phyloP scores from a whole-genome alignment of 2,797 vertebrate genomes.

The Chiloscyllium punctatum region DNA sequence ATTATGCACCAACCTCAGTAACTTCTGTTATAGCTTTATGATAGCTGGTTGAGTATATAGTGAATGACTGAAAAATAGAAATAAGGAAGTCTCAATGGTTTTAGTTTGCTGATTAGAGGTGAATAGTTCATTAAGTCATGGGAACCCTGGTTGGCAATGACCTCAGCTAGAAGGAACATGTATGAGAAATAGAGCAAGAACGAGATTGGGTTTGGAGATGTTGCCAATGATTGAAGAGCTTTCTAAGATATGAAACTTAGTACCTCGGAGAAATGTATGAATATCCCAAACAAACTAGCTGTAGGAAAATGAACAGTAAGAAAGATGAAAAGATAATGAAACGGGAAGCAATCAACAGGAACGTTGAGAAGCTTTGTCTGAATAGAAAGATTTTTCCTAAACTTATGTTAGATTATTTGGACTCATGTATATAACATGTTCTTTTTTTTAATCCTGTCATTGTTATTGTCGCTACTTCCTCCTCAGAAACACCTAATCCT shows the following conservation, averaged over 20 bases:
- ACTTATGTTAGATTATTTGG: not conserved
- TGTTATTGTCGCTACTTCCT: not conserved
- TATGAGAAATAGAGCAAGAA: too few relatives aligned
- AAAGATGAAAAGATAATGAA: not conserved
- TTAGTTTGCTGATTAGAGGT: too few relatives aligned
- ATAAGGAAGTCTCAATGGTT: too few relatives aligned
- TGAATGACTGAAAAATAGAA: too few relatives aligned
- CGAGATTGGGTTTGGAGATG: too few relatives aligned
- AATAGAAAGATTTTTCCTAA: not conserved
- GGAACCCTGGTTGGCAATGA: too few relatives aligned
- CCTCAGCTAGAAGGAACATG: too few relatives aligned
- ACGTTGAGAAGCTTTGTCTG: not conserved
- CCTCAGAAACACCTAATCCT: slow-evolving; percentile 94
- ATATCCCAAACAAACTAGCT: not conserved
- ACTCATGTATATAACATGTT: not conserved
- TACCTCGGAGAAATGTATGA: not conserved
- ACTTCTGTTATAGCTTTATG: not conserved
- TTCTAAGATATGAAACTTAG: too few relatives aligned
- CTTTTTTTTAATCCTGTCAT: not conserved
- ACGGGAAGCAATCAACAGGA: not conserved
- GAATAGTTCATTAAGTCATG: too few relatives aligned
- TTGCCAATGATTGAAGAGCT: too few relatives aligned
- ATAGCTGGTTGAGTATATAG: too few relatives aligned
- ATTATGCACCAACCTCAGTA: not conserved
- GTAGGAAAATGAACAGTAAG: not conserved